Percentiles rank a stretch among this genome's conserved stretches.
phyloP scores from a whole-genome alignment of 1,140 invertebrate species.

The Drosophila lacteicornis region DNA sequence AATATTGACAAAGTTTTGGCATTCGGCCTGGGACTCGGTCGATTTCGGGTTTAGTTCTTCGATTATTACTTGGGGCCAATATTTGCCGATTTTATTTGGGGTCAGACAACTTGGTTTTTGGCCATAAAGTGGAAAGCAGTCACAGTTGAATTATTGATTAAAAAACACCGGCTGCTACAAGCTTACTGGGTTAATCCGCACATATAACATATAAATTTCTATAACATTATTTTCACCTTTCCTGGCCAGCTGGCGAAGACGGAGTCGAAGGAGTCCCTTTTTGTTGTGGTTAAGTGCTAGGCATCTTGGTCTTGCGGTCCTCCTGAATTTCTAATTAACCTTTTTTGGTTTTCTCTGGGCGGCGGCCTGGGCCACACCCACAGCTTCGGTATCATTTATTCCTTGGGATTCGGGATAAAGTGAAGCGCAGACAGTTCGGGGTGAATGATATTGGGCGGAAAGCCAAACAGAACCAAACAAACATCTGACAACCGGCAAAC shows the following conservation, averaged over 20 bases:
- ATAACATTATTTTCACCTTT: conserved; percentile 50
- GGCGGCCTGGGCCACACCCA: conserved; percentile 3
- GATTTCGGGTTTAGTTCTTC: conserved; percentile 39
- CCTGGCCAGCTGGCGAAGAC: not conserved
- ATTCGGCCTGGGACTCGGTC: conserved; percentile 33
- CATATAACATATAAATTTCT: conserved; percentile 26
- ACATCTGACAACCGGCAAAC: conserved; percentile 30
- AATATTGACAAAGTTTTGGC: conserved; percentile 66
- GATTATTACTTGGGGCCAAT: conserved; percentile 62
- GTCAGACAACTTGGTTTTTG: conserved; percentile 40
- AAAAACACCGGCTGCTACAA: conserved; percentile 19
- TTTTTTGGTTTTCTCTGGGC: conserved; percentile 41
- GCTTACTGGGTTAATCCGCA: conserved; percentile 8
- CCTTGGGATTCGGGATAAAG: conserved; percentile 1
- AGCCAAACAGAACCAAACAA: conserved; percentile 42
- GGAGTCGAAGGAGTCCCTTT: conserved; percentile 21
- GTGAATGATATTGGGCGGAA: conserved; percentile 29
- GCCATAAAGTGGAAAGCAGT: conserved; percentile 53
- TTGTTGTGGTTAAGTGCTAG: conserved; percentile 61
- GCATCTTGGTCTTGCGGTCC: conserved; percentile 40
- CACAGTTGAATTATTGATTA: conserved; percentile 76
- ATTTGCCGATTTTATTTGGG: conserved; percentile 69
- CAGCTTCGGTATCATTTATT: conserved; percentile 25
- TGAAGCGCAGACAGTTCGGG: not conserved
- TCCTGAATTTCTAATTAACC: conserved; percentile 70